Evolutionary conservation across 2,888 invertebrate species (phyloP), one percentile per base, ranked within the genome.

Genomic region (Drosophila flavopinicola): DNA sequence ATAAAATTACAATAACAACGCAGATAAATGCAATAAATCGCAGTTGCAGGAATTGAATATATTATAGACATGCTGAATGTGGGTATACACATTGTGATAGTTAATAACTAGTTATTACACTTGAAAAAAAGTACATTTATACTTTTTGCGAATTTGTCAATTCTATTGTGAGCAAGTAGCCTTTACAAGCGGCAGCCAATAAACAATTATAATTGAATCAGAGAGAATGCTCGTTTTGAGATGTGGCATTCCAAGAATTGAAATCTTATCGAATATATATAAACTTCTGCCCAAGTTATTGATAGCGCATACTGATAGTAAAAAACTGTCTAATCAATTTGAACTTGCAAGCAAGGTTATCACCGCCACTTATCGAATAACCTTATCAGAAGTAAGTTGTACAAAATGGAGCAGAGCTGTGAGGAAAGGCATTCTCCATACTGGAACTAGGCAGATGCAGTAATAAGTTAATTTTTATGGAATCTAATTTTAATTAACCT

Each of bases 1-100:
- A 63, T 37, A 45, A 52, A 45, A 15, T 9, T 6, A 10, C 54
- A 47, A 61, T 29, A 48, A 49, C 38, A 61, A 52, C 47, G 15
- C 15, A 33, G 33, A 53, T 63, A 53, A 56, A 57, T 23, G 27
- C 52, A 44, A 53, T 57, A 51, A 64, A 41, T 45, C 48, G 37
- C 41, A 66, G 32, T 60, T 35, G 35, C 24, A 17, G 3, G 23
- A n/a, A 37, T 33, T 45, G 27, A n/a, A 58, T 63, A 25, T 33
- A 44, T 44, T 52, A 33, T 27, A 48, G 11, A 10, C 45, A 9
- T 7, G 38, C 35, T 20, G 3, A 27, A 3, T 9, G 9, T 25
- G 5, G 1, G 7, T 25, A 4, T n/a, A 6, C 9, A 3, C 9
- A 15, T 9, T 33, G 9, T 9, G 17, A 17, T 10, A 17, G 35